Conservation (phyloP, 1,140 invertebrate species). For the Diorhabda carinulata region DNA sequence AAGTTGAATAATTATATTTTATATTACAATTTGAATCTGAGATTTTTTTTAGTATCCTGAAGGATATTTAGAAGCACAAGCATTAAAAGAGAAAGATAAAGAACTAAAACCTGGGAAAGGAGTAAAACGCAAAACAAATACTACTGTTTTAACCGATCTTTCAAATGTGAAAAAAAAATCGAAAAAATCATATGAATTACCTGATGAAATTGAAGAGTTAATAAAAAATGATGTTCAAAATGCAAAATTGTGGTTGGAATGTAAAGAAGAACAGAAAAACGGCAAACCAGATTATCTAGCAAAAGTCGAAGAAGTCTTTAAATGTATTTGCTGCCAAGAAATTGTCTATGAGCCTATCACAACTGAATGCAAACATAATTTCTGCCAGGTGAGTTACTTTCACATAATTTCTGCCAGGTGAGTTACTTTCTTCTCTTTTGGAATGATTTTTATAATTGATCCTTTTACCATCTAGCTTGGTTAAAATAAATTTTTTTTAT, state of each 20-base stretch:
- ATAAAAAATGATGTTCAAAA: slow-evolving; percentile 57
- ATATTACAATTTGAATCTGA: neutral
- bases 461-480: neutral
- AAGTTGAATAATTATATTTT: slow-evolving; percentile 33
- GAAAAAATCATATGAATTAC: slow-evolving; percentile 48
- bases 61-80: slow-evolving; percentile 67
- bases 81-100: slow-evolving; percentile 46
- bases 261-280: slow-evolving; percentile 47
- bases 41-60: slow-evolving; percentile 51
- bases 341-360: slow-evolving; percentile 70
- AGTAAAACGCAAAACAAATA: slow-evolving; percentile 23
- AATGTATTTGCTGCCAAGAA: slow-evolving; percentile 79
- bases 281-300: slow-evolving; percentile 60
- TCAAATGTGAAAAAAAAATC: slow-evolving; percentile 12
- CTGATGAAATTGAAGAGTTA: slow-evolving; percentile 50
- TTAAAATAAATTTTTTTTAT: neutral
- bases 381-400: slow-evolving; percentile 62
- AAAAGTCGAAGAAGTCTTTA: slow-evolving; percentile 64
- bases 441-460: slow-evolving; percentile 1
- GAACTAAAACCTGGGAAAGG: slow-evolving; percentile 10
- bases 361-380: slow-evolving; percentile 71
- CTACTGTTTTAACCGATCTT: neutral
- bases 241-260: slow-evolving; percentile 65
- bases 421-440: neutral
- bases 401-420: slow-evolving; percentile 4